These are phyloP conservation scores for Eupithecia insigniata DNA, from an alignment of 2,888 invertebrate species.

Conservation along the genomic window DNA sequence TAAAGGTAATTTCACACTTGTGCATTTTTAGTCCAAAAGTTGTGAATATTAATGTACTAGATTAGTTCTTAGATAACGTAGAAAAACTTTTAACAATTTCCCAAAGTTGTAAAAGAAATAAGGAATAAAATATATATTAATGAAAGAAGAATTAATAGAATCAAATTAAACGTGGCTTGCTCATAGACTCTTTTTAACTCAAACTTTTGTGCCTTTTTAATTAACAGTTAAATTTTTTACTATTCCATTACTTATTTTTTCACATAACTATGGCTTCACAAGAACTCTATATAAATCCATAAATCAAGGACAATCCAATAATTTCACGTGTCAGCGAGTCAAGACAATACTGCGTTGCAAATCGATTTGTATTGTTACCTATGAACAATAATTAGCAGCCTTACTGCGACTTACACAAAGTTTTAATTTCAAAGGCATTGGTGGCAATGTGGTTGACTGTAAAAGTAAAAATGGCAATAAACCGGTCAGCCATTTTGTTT, in stretches of 20 bases:
- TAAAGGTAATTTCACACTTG: background rate
- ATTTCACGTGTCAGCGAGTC: slow-evolving; percentile 58
- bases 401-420: slow-evolving; percentile 33
- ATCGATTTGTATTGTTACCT: slow-evolving; percentile 56
- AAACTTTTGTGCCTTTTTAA: background rate
- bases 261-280: slow-evolving; percentile 22
- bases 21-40: background rate
- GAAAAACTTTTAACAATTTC: background rate
- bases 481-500: slow-evolving; percentile 61
- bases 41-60: background rate
- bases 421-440: slow-evolving; percentile 23
- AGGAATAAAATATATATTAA: background rate
- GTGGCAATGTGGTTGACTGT: slow-evolving; percentile 25
- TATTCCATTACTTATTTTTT: slow-evolving; percentile 3
- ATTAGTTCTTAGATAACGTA: background rate
- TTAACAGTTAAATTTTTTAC: no score
- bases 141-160: background rate
- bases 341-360: slow-evolving; percentile 60
- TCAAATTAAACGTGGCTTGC: background rate
- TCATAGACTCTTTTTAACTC: background rate
- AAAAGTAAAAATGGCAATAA: slow-evolving; percentile 62
- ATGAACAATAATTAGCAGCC: slow-evolving; percentile 30
- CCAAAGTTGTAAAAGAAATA: background rate
- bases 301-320: slow-evolving; percentile 51
- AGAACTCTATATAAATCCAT: slow-evolving; percentile 30